These are phyloP conservation scores for Leptopilina drosophilae DNA, from an alignment of 2,888 invertebrate species.

Conservation along the genomic window DNA sequence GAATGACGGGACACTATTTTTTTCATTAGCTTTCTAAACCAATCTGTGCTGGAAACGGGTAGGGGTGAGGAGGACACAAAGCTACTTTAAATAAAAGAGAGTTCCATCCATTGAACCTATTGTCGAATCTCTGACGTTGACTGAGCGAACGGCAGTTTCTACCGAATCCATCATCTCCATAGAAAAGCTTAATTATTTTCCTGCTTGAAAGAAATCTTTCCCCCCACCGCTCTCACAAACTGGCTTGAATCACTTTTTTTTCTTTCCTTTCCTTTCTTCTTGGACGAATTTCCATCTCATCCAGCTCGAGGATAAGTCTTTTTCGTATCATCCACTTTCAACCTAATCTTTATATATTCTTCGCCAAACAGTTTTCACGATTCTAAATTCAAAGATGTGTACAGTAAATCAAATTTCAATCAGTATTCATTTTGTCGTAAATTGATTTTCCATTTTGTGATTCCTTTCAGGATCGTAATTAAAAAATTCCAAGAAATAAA, in stretches of 20 bases:
- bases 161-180: conserved; percentile 76
- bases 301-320: conserved; percentile 29
- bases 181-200: conserved; percentile 77
- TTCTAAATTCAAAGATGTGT: too few species aligned
- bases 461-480: too few species aligned
- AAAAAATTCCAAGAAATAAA: too few species aligned
- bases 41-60: not conserved
- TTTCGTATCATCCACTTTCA: conserved; percentile 28
- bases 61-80: conserved; percentile 71
- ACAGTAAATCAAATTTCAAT: too few species aligned
- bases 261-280: conserved; percentile 55
- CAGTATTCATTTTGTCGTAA: too few species aligned
- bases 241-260: conserved; percentile 60
- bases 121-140: conserved; percentile 76
- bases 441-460: too few species aligned
- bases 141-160: conserved; percentile 72
- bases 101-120: conserved; percentile 76
- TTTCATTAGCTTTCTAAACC: conserved; percentile 61
- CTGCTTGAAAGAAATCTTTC: conserved; percentile 74
- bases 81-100: conserved; percentile 77
- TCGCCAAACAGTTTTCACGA: too few species aligned
- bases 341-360: not conserved
- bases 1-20: conserved; percentile 68
- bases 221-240: not conserved
- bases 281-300: conserved; percentile 45